Evolutionary conservation across 1,140 invertebrate genomes (phyloP), one percentile per base, ranked within the genome.

Genomic region (Lepidostoma basale): DNA sequence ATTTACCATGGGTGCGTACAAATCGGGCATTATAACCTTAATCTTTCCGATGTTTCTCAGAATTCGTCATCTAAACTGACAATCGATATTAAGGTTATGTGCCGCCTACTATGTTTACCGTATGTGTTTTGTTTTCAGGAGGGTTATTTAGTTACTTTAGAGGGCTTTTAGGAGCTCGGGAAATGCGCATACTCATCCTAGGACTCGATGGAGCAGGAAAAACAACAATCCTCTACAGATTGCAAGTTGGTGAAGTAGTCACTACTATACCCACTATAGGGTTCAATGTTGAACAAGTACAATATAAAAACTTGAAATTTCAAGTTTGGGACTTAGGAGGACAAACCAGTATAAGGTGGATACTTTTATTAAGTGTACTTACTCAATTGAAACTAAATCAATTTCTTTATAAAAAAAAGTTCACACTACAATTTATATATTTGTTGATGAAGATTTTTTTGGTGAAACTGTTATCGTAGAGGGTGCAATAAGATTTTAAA

Each of bases 251-350:
- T 18, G 97, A 99, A 87, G 97, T 99, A 47, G 97, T 99, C 1
- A 99, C 97, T n/a, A 99, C 98, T 22, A 98, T 98, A 82, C 81
- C 81, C 12, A 98, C 96, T 8, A 98, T 98, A 78, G 96, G 96
- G n/a, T 97, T 97, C 80, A 98, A 98, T 84, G 96, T 98, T 75
- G 95, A 97, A 83, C 94, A 97, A 89, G 95, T 97, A 45, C 94
- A 92, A 74, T 97, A 96, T 79, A 96, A 96, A 86, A 97, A 97
- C 85, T 84, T 97, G 66, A 96, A 95, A 82, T 97, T 97, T 76
- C 95, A 97, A 90, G 95, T 97, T 9, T 99, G 97, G 97, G 97
- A 99, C 88, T 85, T 99, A 60, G 97, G 97, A 67, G 97, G 97
- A 75, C 97, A 99, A 83, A 99, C 97, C 62, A 98, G 96, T 85